Base-by-base conservation (phyloP, 1,140 invertebrate species). In the Conopomorpha cramerella region DNA sequence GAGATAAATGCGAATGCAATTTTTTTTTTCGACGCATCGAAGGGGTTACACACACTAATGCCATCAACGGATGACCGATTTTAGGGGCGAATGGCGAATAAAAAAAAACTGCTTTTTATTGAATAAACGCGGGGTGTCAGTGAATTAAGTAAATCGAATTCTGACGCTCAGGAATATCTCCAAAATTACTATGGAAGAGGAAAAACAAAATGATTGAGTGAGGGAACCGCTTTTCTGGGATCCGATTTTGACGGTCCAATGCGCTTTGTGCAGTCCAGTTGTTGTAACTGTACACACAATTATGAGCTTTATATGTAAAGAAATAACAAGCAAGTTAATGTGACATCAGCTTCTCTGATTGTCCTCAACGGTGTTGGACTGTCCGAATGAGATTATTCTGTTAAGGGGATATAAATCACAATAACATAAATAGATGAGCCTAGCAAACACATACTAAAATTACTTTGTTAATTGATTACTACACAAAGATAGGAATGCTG, bases 81-180 rank as follows among this genome's bases (percentile, higher is more conserved):
- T 37, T 31, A 41, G 38, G 29, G 39, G 46, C 45, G 54, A 45
- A 49, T 32, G 41, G 15, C n/a, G n/a, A n/a, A 16, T 30, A 44
- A 48, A 46, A 50, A 51, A 49, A 41, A 43, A 45, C 39, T 47
- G 43, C 63, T 66, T 68, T 73, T 70, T 30, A 30, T 30, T 30
- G 28, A 30, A 30, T 30, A 30, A 30, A 30, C 28, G 28, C 11
- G 4, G 28, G 28, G 28, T 30, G 28, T 11, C n/a, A n/a, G n/a
- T n/a, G n/a, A n/a, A n/a, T n/a, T 67, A 46, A 47, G 49, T 59
- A 68, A 68, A 73, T 68, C 50, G 51, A 68, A 56, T 68, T 73
- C 60, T 58, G 53, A 56, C 55, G 47, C 28, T n/a, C 39, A 37
- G 47, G 48, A 47, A 56, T 68, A 52, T 62, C 63, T 55, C 48